Percentiles rank a stretch among this genome's conserved stretches.
Conservation (phyloP, 2,888 invertebrate genomes). For the Chymomyza caudatula region DNA sequence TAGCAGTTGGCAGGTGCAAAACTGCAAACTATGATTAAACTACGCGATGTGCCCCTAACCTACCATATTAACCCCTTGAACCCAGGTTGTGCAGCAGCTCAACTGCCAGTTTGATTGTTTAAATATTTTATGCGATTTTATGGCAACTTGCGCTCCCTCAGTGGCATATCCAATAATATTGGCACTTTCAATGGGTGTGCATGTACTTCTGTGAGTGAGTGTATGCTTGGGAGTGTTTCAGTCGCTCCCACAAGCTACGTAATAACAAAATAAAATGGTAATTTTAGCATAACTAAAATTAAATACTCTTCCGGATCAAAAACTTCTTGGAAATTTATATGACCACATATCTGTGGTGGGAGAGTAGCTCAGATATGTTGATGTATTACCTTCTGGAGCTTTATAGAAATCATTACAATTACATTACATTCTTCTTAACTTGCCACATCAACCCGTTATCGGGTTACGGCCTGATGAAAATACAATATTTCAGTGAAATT, state of each 20-base stretch:
- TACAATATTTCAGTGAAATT: no score
- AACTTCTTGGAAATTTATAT: no score
- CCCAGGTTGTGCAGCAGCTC: not conserved
- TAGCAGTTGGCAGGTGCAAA: constrained; percentile 63
- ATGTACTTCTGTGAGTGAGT: not conserved
- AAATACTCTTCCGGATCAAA: not conserved
- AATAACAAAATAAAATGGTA: not conserved
- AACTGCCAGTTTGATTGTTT: constrained; percentile 55
- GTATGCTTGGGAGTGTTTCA: not conserved
- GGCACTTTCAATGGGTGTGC: not conserved
- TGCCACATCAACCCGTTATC: no score
- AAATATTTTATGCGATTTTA: constrained; percentile 62
- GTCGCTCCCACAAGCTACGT: not conserved
- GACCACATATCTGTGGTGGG: no score
- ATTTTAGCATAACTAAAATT: not conserved
- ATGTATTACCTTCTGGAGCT: no score
- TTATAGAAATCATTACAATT: no score
- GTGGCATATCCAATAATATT: not conserved
- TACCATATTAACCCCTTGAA: not conserved
- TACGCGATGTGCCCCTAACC: not conserved
- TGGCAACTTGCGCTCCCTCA: constrained; percentile 32
- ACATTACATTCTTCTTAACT: no score
- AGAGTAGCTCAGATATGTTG: no score
- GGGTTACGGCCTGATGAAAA: no score
- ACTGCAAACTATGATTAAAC: constrained; percentile 60